A percentile compares a stretch with the other conserved stretches of the same genome.
Evolutionary conservation across 1,140 invertebrate genomes (phyloP).

Genomic region (Macrostomum lignano): DNA sequence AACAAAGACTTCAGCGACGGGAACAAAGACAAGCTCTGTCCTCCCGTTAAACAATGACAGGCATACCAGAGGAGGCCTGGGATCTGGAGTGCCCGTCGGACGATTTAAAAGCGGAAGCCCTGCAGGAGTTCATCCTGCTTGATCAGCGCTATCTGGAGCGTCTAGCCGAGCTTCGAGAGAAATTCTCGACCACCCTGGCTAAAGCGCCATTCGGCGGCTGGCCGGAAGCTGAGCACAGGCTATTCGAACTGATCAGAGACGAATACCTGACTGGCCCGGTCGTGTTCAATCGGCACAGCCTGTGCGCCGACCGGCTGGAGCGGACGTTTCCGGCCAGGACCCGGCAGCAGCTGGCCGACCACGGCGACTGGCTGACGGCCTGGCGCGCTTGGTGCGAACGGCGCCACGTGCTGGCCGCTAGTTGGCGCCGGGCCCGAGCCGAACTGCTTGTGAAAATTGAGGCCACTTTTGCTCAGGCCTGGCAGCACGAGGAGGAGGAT

Average conservation of each 20-base stretch:
- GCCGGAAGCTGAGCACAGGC: too few relatives aligned
- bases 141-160: slow-evolving; percentile 17
- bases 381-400: slow-evolving; percentile 16
- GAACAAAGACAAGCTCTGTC: too few relatives aligned
- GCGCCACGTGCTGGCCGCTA: slow-evolving; percentile 12
- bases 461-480: slow-evolving; percentile 17
- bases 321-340: too few relatives aligned
- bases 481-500: slow-evolving; percentile 11
- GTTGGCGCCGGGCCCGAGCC: slow-evolving; percentile 14
- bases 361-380: slow-evolving; percentile 18
- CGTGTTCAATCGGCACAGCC: too few relatives aligned
- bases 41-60: too few relatives aligned
- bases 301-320: too few relatives aligned
- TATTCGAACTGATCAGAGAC: too few relatives aligned
- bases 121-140: slow-evolving; percentile 19
- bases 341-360: too few relatives aligned
- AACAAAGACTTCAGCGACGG: too few relatives aligned
- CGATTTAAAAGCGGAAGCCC: slow-evolving; percentile 15
- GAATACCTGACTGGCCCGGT: too few relatives aligned
- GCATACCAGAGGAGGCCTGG: slow-evolving; percentile 21
- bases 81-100: slow-evolving; percentile 18
- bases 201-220: not conserved
- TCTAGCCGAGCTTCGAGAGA: slow-evolving; percentile 12
- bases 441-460: slow-evolving; percentile 16
- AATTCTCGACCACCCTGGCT: too few relatives aligned